Evolutionary conservation across 1,140 invertebrate genomes (phyloP), one percentile per base, ranked within the genome.

Genomic region (Drosophila mojavensis): DNA sequence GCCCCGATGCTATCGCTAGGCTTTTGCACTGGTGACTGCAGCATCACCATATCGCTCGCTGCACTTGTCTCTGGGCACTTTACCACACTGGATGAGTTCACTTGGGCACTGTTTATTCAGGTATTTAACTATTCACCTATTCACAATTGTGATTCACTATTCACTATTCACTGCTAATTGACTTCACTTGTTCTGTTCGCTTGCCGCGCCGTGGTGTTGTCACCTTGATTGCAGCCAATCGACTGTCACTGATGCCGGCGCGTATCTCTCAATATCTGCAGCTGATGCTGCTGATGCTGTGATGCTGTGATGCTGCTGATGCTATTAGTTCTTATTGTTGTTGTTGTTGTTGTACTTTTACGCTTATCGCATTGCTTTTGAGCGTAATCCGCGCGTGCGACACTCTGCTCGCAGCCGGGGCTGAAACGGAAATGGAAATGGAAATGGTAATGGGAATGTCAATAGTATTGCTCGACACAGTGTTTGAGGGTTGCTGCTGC

Each of bases 171-270:
- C 45, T 36, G 33, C 17, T 33, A 20, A 36, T 10, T 15, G 10
- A 56, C 5, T 47, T 67, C 54, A 59, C 61, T 62, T 64, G 43
- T 5, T 60, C 13, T 30, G 20, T 45, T 63, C 15, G 15, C 2
- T 53, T 65, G 39, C 77, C 84, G 84, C 80, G 80, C 17, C 76
- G 66, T 59, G 75, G 84, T 85, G 77, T 81, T 85, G 75, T 91
- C 83, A 79, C 75, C 82, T 85, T 79, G 90, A 84, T 84, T 69
- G 83, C 90, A 91, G 86, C 77, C 90, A 90, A 91, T 89, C 78
- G 90, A 91, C 90, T 91, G 90, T 90, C 80, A 84, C 76, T 78
- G 75, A 67, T 73, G 67, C 63, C 80, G 78, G 47, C 78, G 78
- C 59, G 70, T 81, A 71, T 59, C 73, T 74, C 59, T 64, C 75